Evolutionary conservation across 2,888 invertebrate genomes (phyloP), one percentile per base, ranked within the genome.

Genomic region (Hoplodrina ambigua): DNA sequence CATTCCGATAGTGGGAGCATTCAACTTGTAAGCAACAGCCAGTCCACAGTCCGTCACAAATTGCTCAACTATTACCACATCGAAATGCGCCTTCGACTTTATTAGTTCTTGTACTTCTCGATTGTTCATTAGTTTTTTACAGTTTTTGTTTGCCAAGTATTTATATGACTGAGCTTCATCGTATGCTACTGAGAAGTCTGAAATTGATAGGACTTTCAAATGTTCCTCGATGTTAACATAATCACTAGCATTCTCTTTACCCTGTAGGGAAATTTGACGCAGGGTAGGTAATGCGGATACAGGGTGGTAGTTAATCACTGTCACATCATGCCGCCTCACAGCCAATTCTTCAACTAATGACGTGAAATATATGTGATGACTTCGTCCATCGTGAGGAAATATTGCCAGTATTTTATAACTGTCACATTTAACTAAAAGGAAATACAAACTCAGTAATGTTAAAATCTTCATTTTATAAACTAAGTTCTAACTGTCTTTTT

Each of bases 41-140:
- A 97, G 87, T 68, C 96, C 93, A 62, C 97, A 97, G 78, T 97
- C 97, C 0, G 96, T 93, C 61, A 94, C 95, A 79, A 97, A 97
- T 72, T 96, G 92, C 81, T 97, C 97, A 0, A 93, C 93, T 46
- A 97, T 89, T 1, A 96, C 89, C 17, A 97, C 74, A 84, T 97
- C 97, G 72, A 96, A 97, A 44, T 91, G 90, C 17, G 79, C 85
- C 25, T 84, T 81, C 0, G 89, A 88, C 20, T 83, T 66, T 74
- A 88, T 78, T 5, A 91, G 55, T 33, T 83, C 65, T 69, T 78
- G 81, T 30, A 90, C 80, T 55, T 84, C 78, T 67, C 69, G 46
- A 63, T 88, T 82, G 15, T 73, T 76, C 55, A 87, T 74, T 61
- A 89, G 68, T 53, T 78, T 86, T 33, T 78, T 69, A 69, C 90